These are phyloP conservation scores for Spodoptera littoralis DNA, from an alignment of 2,888 invertebrate species.

Conservation along the genomic window DNA sequence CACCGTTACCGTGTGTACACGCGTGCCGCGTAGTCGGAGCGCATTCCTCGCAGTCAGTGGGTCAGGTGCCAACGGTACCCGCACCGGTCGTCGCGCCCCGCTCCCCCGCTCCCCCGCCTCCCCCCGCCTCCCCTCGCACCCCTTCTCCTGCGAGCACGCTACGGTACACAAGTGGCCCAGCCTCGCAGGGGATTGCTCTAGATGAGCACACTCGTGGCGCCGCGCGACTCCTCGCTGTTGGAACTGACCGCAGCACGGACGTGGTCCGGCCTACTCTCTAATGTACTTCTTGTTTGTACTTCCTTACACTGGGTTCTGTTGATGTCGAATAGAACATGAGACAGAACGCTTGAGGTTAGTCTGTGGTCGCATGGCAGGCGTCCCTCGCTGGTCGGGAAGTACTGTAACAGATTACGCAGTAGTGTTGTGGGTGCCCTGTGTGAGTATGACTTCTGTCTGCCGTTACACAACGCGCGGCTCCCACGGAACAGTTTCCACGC, in stretches of 20 bases:
- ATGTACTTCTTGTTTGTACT: too few species aligned
- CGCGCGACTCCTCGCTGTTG: too few species aligned
- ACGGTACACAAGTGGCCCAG: slow-evolving; percentile 47
- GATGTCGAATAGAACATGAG: too few species aligned
- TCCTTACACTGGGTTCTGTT: too few species aligned
- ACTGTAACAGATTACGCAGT: too few species aligned
- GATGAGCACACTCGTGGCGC: slow-evolving; percentile 4
- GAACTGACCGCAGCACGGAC: too few species aligned
- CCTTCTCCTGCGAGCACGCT: slow-evolving; percentile 30
- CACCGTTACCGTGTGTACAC: slow-evolving; percentile 43
- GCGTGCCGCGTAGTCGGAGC: slow-evolving; percentile 43
- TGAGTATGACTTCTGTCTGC: too few species aligned
- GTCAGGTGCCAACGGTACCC: slow-evolving; percentile 76
- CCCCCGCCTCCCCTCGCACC: slow-evolving; percentile 15
- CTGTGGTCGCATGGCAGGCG: too few species aligned
- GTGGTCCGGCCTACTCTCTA: too few species aligned
- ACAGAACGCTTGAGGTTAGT: too few species aligned
- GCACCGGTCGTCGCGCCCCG: slow-evolving; percentile 64
- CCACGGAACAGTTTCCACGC: slow-evolving; percentile 51
- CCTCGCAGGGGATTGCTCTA: slow-evolving; percentile 10
- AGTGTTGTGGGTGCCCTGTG: too few species aligned
- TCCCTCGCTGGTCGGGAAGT: too few species aligned
- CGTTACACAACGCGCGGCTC: slow-evolving; percentile 38
- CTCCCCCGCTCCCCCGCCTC: slow-evolving; percentile 13
- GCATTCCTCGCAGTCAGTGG: slow-evolving; percentile 67